Evolutionary conservation across 2,113 vertebrate genomes (phyloP).

Genomic region (Chloebia gouldiae): DNA sequence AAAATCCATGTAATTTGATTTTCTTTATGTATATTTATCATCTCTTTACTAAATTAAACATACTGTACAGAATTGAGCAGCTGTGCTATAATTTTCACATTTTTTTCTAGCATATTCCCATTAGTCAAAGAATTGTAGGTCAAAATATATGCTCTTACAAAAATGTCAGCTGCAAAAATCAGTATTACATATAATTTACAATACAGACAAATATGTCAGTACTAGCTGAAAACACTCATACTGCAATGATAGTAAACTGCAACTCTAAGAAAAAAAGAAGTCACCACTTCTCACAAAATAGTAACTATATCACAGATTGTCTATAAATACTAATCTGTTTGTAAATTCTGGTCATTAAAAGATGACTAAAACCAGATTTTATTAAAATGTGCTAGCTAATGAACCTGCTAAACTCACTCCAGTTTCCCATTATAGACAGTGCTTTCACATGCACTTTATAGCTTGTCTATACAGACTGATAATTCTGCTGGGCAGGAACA

Average conservation of each 20-base stretch:
- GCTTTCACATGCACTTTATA: neutral
- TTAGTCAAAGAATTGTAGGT: neutral
- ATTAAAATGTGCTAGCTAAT: neutral
- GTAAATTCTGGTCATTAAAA: neutral
- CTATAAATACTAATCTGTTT: neutral
- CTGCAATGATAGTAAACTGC: neutral
- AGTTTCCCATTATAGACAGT: neutral
- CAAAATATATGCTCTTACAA: neutral
- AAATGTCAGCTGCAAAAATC: neutral
- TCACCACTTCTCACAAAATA: neutral
- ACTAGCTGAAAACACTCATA: neutral
- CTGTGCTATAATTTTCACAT: neutral
- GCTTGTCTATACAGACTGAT: neutral
- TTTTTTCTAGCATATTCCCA: neutral
- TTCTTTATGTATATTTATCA: neutral
- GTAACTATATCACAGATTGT: neutral
- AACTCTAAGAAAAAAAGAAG: neutral
- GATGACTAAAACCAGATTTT: neutral
- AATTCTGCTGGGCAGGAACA: neutral
- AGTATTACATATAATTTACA: neutral
- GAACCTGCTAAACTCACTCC: neutral
- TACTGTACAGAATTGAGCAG: neutral
- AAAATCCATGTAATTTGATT: neutral
- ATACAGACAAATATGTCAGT: neutral
- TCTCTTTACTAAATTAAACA: neutral